Evolutionary conservation across 2,888 invertebrate genomes (phyloP).

Genomic region (Dasysyrphus tricinctus): DNA sequence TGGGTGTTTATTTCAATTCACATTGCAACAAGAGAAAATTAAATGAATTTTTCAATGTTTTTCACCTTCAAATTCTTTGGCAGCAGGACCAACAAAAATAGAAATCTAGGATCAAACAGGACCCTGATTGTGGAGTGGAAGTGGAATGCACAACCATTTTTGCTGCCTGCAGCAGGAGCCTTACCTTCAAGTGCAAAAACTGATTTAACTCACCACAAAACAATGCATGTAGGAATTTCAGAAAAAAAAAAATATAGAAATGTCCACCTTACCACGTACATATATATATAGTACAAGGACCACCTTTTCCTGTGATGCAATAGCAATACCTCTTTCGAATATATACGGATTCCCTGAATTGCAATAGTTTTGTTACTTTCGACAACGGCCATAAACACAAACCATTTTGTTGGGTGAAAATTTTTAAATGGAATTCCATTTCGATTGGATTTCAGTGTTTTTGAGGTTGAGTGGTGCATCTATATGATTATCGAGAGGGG

Average conservation of each 20-base stretch:
- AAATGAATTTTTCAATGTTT: constrained; percentile 62
- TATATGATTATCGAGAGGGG: constrained; percentile 44
- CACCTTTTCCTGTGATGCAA: neutral
- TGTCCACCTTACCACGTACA: constrained; percentile 33
- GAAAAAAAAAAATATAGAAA: constrained; percentile 7
- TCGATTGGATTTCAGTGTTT: constrained; percentile 70
- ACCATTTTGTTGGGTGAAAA: constrained; percentile 44
- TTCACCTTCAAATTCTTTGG: constrained; percentile 56
- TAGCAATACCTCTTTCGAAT: neutral
- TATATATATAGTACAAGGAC: neutral
- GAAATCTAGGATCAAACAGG: constrained; percentile 24
- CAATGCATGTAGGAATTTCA: constrained; percentile 58
- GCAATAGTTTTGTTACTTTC: constrained; percentile 54
- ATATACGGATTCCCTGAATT: constrained; percentile 49
- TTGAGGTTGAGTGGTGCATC: constrained; percentile 48
- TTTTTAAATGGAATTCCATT: constrained; percentile 62
- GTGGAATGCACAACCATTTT: constrained; percentile 17
- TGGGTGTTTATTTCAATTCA: constrained; percentile 17
- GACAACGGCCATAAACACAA: constrained; percentile 2
- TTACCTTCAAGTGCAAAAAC: constrained; percentile 60
- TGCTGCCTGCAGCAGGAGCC: constrained; percentile 29
- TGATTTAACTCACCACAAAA: constrained; percentile 70
- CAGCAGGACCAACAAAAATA: constrained; percentile 7
- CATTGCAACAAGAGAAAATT: constrained; percentile 45
- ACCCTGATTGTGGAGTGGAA: constrained; percentile 6